Evolutionary conservation across 2,113 vertebrate species (phyloP).

Genomic region (Alces alces): DNA sequence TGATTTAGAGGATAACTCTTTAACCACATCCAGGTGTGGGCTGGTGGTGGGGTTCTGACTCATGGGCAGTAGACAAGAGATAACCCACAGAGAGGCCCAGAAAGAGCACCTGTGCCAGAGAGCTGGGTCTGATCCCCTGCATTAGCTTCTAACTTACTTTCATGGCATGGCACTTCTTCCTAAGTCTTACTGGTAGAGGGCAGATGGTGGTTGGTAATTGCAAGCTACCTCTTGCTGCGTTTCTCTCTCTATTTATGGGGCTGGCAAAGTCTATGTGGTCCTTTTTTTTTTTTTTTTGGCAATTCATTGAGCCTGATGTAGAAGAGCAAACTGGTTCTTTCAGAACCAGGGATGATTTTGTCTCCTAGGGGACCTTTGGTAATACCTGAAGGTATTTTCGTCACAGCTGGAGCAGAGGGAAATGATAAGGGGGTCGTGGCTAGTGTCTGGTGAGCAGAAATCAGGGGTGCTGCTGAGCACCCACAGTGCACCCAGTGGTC

Average conservation of each 20-base stretch:
- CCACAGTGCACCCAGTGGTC: background rate
- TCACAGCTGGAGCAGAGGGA: background rate
- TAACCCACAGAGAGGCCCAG: background rate
- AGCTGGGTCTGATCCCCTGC: background rate
- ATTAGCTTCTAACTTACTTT: conserved; percentile 31
- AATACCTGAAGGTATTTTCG: background rate
- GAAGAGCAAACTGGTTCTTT: background rate
- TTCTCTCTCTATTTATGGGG: conserved; percentile 55
- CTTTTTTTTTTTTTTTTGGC: background rate
- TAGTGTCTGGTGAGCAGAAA: background rate
- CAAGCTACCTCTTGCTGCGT: conserved; percentile 60
- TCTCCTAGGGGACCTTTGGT: background rate
- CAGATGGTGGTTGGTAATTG: conserved; percentile 68
- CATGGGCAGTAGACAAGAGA: background rate
- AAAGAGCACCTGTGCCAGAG: background rate
- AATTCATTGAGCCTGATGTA: conserved; percentile 52
- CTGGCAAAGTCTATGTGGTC: conserved; percentile 47
- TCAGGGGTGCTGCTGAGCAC: background rate
- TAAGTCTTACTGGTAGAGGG: conserved; percentile 58
- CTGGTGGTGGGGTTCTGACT: background rate
- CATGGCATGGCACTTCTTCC: conserved; percentile 48
- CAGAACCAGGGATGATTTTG: background rate
- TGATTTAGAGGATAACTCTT: background rate
- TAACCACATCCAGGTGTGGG: background rate
- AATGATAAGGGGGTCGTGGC: background rate